These are phyloP conservation scores for Eriosoma lanigerum DNA, from an alignment of 1,140 invertebrate genomes.

Conservation along the genomic window DNA sequence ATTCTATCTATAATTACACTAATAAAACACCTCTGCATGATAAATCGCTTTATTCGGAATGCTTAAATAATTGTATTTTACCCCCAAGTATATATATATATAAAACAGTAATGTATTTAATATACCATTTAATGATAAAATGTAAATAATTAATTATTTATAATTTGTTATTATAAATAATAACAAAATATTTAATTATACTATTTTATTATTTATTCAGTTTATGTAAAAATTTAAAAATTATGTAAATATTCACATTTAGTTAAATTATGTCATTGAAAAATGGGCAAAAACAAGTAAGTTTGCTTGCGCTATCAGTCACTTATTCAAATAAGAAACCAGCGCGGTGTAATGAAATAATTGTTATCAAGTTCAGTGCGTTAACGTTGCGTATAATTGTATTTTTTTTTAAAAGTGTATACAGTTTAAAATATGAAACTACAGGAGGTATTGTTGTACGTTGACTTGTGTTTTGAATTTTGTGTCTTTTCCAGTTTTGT, in stretches of 20 bases:
- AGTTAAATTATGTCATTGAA: background rate
- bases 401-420: background rate
- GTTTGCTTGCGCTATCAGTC: background rate
- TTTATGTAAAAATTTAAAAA: background rate
- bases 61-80: no score
- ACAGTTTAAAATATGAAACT: background rate
- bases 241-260: background rate
- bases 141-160: no score
- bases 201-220: background rate
- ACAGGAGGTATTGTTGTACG: constrained; percentile 49
- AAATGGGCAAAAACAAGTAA: background rate
- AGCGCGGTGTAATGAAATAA: background rate
- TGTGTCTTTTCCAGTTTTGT: background rate
- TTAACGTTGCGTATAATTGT: background rate
- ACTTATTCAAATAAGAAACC: background rate
- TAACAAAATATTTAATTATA: background rate
- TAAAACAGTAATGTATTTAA: no score
- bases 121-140: no score
- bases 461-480: constrained; percentile 45
- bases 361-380: constrained; percentile 20
- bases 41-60: background rate
- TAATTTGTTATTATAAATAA: no score
- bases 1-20: background rate
- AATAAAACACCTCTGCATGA: background rate
- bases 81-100: no score